Evolutionary conservation across 1,140 invertebrate species (phyloP), one percentile per base, ranked within the genome.

Genomic region (Leptinotarsa undecemlineata): DNA sequence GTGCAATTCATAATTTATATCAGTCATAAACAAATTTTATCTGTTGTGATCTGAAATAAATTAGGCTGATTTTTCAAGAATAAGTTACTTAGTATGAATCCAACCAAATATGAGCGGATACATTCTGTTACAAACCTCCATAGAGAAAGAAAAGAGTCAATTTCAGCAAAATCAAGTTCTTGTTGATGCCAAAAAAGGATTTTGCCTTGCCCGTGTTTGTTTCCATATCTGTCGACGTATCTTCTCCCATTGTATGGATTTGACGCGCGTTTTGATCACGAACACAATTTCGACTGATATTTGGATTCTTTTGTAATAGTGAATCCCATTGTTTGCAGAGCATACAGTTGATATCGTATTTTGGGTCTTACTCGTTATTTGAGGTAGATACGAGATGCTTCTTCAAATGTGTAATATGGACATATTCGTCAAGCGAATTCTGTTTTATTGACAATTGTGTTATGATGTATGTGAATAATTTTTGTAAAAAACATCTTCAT

Each of bases 111-210:
- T 11, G 33, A 42, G 33, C 33, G 8, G 5, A 42, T 3, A 11
- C 1, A 42, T 42, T 42, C 0, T 42, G 33, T 42, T 42, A 42
- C 8, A 23, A 23, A 71, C 91, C 90, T 86, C 93, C 93, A 83
- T 93, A 93, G 88, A 93, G 92, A 79, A 93, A 90, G 84, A 95
- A 94, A 8, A 94, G 85, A 60, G 92, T 92, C 76, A 93, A 87
- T 88, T 95, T 94, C 75, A 95, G 87, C 89, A 92, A 92, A 77
- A 93, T 88, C 71, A 93, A 85, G 85, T 92, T 92, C 69, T 90
- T 90, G 85, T 93, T 93, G 76, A 93, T 90, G 20, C 82, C 78
- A 33, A 84, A 80, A 60, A 74, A 77, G 8, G 57, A 74, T 14
- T 72, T 75, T 68, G 73, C 61, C 17, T 71, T 57, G 17, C 15